Percentiles rank a stretch among this genome's conserved stretches.
Conservation (phyloP, 2,797 vertebrate genomes). For the Brachyalestes nurse region DNA sequence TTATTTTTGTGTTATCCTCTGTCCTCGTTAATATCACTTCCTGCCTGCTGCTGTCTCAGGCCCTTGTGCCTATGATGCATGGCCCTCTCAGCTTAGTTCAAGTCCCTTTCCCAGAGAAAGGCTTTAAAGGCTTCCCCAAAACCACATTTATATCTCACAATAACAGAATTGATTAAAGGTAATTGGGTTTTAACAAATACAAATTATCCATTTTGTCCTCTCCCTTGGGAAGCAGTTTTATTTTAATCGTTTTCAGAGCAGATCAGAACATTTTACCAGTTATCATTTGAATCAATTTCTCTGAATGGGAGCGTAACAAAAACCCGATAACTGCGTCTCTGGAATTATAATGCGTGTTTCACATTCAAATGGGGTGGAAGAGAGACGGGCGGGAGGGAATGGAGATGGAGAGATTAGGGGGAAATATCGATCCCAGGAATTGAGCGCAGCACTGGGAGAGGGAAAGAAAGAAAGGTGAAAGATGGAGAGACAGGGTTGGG, state of each 20-base stretch:
- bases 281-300: constrained; percentile 69
- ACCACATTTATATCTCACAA: constrained; percentile 65
- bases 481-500: constrained; percentile 39
- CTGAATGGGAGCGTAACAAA: constrained; percentile 52
- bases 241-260: constrained; percentile 55
- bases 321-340: constrained; percentile 61
- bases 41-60: constrained; percentile 25
- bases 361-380: constrained; percentile 23
- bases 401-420: constrained; percentile 25
- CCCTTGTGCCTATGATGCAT: constrained; percentile 48
- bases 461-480: constrained; percentile 19
- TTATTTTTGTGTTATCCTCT: constrained; percentile 50
- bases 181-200: constrained; percentile 75
- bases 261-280: constrained; percentile 60
- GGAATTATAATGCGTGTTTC: constrained; percentile 40
- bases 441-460: neutral
- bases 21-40: constrained; percentile 39
- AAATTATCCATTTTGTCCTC: constrained; percentile 63
- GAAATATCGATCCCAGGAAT: constrained; percentile 34
- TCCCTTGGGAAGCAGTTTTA: constrained; percentile 52
- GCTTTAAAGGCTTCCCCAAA: constrained; percentile 33
- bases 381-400: neutral
- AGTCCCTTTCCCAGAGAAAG: constrained; percentile 32
- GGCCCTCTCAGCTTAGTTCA: constrained; percentile 35
- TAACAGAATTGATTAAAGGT: constrained; percentile 71